Evolutionary conservation across 2,797 vertebrate species (phyloP).

Genomic region (Neosalanx taihuensis): DNA sequence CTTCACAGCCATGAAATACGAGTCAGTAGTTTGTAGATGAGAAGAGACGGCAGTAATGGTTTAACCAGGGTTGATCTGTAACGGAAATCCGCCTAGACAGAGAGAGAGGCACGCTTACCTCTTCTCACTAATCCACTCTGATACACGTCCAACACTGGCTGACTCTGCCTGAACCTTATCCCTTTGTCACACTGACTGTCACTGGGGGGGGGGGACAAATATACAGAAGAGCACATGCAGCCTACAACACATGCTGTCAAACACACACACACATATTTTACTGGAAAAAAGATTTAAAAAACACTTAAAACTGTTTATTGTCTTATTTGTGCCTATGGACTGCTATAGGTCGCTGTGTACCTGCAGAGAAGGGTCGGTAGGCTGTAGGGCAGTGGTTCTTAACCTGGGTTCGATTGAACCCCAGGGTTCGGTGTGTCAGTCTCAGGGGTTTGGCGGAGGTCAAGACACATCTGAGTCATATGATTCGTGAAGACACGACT

Average conservation of each 20-base stretch:
- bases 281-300: neutral
- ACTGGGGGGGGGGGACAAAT: neutral
- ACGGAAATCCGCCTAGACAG: conserved; percentile 44
- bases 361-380: too few species aligned
- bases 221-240: conserved; percentile 8
- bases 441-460: too few species aligned
- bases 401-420: too few species aligned
- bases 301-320: too few species aligned
- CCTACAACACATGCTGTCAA: neutral
- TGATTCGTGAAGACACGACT: too few species aligned
- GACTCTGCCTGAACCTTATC: conserved; percentile 30
- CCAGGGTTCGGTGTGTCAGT: too few species aligned
- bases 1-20: conserved; percentile 24
- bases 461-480: too few species aligned
- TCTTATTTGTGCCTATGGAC: too few species aligned
- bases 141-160: conserved; percentile 67
- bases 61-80: conserved; percentile 45
- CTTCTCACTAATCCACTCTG: conserved; percentile 78
- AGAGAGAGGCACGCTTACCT: conserved; percentile 63
- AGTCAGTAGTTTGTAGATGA: conserved; percentile 22
- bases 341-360: too few species aligned
- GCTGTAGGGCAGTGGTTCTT: too few species aligned
- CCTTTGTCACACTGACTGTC: neutral
- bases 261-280: neutral
- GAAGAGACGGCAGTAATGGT: conserved; percentile 43